These are phyloP conservation scores for Euura saliciscinereae DNA, from an alignment of 1,140 invertebrate genomes.

Conservation along the genomic window DNA sequence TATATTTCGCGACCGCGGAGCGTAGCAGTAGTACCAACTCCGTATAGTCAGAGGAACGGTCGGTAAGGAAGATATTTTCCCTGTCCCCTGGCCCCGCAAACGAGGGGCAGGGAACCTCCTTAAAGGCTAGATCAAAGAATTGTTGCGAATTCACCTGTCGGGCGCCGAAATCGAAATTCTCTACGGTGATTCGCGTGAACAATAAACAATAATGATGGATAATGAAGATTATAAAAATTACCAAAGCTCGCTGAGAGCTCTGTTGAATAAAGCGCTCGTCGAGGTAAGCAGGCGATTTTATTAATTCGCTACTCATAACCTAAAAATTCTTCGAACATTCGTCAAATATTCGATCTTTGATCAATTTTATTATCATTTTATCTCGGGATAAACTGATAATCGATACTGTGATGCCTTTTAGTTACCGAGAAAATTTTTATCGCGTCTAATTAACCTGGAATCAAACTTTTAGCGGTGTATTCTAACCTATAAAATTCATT, in stretches of 20 bases:
- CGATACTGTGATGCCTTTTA: background rate
- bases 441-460: too few species aligned
- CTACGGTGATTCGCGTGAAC: too few species aligned
- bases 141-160: too few species aligned
- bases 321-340: background rate
- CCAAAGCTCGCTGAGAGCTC: background rate
- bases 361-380: background rate
- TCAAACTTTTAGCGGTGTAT: too few species aligned
- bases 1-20: too few species aligned
- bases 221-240: background rate
- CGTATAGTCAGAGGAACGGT: too few species aligned
- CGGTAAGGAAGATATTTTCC: too few species aligned
- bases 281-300: background rate
- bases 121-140: too few species aligned
- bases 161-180: too few species aligned
- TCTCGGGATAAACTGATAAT: background rate
- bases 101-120: too few species aligned
- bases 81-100: too few species aligned
- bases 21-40: too few species aligned
- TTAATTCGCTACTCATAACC: background rate
- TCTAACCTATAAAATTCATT: slow-evolving; percentile 12
- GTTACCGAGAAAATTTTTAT: background rate
- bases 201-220: background rate
- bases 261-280: background rate
- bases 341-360: background rate